A percentile compares a stretch with the other conserved stretches of the same genome.
phyloP scores from a whole-genome alignment of 92 coral and sea anemone genomes.

The Porites divaricata region DNA sequence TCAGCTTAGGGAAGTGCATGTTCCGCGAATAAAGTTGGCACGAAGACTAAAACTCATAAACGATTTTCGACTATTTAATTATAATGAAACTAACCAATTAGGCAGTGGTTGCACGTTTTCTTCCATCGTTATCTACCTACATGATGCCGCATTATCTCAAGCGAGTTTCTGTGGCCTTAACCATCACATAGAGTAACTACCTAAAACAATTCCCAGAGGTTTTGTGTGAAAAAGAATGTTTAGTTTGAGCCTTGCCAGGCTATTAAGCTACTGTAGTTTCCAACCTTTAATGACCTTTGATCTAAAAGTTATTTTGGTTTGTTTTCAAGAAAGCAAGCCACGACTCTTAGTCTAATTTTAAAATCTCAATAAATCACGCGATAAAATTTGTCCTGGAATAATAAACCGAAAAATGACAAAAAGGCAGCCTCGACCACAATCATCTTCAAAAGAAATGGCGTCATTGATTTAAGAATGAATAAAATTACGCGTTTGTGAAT shows the following conservation, averaged over 20 bases:
- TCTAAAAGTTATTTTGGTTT: constrained; percentile 11
- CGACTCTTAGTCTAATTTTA: constrained; percentile 10
- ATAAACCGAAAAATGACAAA: neutral
- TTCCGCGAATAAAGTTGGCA: neutral
- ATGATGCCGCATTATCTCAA: constrained; percentile 5
- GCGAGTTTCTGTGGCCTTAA: constrained; percentile 21
- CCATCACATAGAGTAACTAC: no score
- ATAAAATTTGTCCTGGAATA: neutral
- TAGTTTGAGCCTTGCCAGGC: constrained; percentile 13
- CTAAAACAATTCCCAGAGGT: neutral
- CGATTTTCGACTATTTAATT: neutral
- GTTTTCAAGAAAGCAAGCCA: constrained; percentile 21
- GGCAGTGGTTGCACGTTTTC: neutral
- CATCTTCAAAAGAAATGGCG: neutral
- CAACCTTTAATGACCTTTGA: constrained; percentile 25
- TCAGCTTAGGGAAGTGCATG: no score
- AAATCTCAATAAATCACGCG: constrained; percentile 10
- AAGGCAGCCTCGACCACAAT: neutral
- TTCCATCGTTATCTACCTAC: neutral
- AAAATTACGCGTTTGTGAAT: neutral
- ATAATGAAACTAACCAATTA: neutral
- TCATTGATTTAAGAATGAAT: neutral
- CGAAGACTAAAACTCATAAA: neutral
- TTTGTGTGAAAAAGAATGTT: neutral
- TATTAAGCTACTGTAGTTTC: constrained; percentile 30